Conservation (phyloP, 92 coral and sea anemone species). For the Anthopleura xanthogrammica region DNA sequence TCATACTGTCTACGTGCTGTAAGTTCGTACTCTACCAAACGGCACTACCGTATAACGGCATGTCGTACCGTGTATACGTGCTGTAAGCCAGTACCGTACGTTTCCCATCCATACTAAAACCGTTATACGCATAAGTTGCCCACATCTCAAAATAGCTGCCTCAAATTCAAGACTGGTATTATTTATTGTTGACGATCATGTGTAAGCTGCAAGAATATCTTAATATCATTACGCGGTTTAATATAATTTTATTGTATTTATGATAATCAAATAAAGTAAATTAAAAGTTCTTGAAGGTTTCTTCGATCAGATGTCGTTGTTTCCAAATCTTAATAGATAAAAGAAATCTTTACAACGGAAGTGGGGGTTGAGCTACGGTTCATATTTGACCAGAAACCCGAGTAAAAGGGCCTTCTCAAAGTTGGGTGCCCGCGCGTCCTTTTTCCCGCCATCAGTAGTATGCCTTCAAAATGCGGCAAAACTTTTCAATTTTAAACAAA, state of each 20-base stretch:
- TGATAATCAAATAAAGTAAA: neutral
- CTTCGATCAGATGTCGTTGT: neutral
- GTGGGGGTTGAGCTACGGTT: neutral
- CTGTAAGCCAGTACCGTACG: too few species aligned
- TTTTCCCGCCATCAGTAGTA: too few species aligned
- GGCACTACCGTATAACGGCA: too few species aligned
- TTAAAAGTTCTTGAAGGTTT: neutral
- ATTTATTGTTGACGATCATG: neutral
- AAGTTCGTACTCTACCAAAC: too few species aligned
- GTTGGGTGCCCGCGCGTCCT: neutral
- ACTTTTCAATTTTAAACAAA: too few species aligned
- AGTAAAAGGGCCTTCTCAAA: too few species aligned
- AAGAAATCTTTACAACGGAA: neutral
- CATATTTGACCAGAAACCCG: neutral
- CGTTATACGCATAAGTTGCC: neutral
- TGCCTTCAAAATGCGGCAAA: too few species aligned
- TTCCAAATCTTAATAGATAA: neutral
- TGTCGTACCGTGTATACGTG: too few species aligned
- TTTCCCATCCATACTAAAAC: neutral
- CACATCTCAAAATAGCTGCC: neutral
- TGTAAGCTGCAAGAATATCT: constrained; percentile 2
- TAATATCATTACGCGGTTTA: neutral
- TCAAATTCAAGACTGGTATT: neutral
- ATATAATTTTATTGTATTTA: neutral
- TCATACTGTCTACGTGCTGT: neutral